Base-by-base conservation (phyloP, 2,888 invertebrate species). In the Epinotia bilunana region DNA sequence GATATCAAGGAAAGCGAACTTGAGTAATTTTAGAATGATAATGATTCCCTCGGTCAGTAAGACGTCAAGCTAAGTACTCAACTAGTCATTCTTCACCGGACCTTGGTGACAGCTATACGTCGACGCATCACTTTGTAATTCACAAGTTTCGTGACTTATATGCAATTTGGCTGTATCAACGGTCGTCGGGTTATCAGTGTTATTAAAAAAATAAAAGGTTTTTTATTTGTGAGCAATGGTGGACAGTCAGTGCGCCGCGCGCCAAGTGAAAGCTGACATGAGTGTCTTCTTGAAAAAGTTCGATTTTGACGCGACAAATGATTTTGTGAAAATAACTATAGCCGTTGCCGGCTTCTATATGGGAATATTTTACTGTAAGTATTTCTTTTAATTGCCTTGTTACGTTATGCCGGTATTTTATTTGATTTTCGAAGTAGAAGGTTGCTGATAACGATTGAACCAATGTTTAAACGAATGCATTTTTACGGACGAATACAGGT, bases 251-350 rank as follows among this genome's bases (percentile, higher is more conserved):
- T 94, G 93, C 78, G 88, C 83, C 78, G 89, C 89, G 76, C 80
- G 90, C 78, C 87, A 88, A 68, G 87, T 90, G 80, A 93, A 90
- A 85, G 88, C 90, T 78, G 91, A 89, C 91, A 93, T 93, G 93
- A 93, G 93, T 90, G 92, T 93, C 82, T 79, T 93, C 65, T 84
- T 92, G 83, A 91, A 91, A 83, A 93, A 89, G 79, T 89, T 92
- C 63, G 89, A 92, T 80, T 84, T 88, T 62, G 90, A 92, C 57
- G 86, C 88, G 1, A 89, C 88, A 23, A 91, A 89, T 79, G 92
- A 93, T 82, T 85, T 90, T 77, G 88, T 91, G 53, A 90, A 93
- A 79, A 81, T 91, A 28, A 86, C 86, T 3, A 84, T 91, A 6
- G 90, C 89, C 2, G 84, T 91, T 62, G 87, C 84, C 73, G 93